phyloP scores from a whole-genome alignment of 1,140 invertebrate genomes.

The Pseudachorutes palmiensis region DNA sequence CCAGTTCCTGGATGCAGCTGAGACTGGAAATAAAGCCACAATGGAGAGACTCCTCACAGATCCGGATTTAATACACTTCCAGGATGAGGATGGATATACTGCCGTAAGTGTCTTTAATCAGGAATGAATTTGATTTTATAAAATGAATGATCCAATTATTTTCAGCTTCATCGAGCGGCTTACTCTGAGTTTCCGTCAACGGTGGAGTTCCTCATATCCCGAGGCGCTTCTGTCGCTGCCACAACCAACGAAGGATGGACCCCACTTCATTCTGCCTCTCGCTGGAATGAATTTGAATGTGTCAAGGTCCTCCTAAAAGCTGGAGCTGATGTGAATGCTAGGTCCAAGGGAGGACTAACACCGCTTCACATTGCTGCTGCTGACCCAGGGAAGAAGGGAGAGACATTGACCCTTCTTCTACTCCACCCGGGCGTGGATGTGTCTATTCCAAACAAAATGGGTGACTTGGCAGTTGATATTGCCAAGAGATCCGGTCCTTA shows the following conservation, averaged over 20 bases:
- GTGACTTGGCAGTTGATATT: not conserved
- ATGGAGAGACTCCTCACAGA: not conserved
- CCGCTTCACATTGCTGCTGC: not conserved
- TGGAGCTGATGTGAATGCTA: not conserved
- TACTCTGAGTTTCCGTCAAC: not conserved
- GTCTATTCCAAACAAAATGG: not conserved
- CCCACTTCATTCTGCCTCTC: not conserved
- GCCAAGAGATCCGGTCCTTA: not conserved
- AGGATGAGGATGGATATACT: not conserved
- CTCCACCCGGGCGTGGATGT: not conserved
- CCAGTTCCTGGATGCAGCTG: not conserved
- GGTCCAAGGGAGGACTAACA: not conserved
- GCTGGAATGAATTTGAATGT: not conserved
- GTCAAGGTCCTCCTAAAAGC: not conserved
- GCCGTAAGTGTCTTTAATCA: no score
- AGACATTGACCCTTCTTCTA: not conserved
- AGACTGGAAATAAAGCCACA: not conserved
- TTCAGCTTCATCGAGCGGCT: not conserved
- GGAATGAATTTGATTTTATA: no score
- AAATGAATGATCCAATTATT: no score
- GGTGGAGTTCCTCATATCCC: not conserved
- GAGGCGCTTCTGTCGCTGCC: not conserved
- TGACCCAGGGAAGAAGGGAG: not conserved
- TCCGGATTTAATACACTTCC: not conserved
- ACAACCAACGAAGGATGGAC: not conserved